Evolutionary conservation across 2,888 invertebrate species (phyloP).

Genomic region (Subacronicta megacephala): DNA sequence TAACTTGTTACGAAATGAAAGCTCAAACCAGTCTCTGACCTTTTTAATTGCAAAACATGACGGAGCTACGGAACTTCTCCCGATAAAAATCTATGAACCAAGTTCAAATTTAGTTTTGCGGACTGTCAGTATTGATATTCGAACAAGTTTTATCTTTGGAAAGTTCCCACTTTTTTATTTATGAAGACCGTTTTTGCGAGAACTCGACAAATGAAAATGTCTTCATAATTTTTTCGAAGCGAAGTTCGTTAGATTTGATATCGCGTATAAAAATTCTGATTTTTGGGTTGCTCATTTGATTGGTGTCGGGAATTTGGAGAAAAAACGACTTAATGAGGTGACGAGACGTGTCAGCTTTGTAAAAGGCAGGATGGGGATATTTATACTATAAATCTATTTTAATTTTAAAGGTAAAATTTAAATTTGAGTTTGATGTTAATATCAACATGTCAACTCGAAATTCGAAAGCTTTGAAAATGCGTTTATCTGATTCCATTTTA

Average conservation of each 20-base stretch:
- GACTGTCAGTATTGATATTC: conserved; percentile 67
- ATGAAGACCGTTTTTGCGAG: conserved; percentile 37
- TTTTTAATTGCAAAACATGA: conserved; percentile 65
- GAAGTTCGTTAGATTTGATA: conserved; percentile 16
- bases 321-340: conserved; percentile 9
- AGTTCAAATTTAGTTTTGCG: conserved; percentile 65
- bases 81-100: conserved; percentile 67
- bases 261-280: conserved; percentile 25
- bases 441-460: no score
- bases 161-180: conserved; percentile 52
- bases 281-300: conserved; percentile 31
- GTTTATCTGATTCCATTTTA: no score
- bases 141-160: conserved; percentile 67
- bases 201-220: conserved; percentile 47
- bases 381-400: neutral
- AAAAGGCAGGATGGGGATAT: neutral
- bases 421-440: no score
- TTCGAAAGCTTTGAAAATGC: no score
- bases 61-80: conserved; percentile 57
- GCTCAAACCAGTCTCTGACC: conserved; percentile 26
- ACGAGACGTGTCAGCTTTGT: neutral
- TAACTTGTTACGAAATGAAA: conserved; percentile 14
- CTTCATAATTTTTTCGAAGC: conserved; percentile 24
- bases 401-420: no score
- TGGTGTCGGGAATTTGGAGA: conserved; percentile 13